A percentile compares a stretch with the other conserved stretches of the same genome.
Conservation (phyloP, 1,140 invertebrate genomes). For the Bombus waltoni region DNA sequence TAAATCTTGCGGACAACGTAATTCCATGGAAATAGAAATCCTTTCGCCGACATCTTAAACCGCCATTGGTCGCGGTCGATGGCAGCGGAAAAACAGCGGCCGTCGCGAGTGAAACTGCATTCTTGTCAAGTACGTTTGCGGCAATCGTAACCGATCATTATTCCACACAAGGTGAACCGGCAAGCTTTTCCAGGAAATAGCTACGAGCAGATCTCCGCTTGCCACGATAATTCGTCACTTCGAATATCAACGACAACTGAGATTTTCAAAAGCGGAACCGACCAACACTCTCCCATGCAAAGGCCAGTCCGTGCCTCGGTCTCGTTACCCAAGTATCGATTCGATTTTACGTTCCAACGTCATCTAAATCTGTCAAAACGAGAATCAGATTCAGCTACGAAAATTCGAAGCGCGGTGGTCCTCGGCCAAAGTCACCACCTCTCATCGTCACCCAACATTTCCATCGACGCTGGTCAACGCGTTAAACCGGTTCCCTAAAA, state of each 20-base stretch:
- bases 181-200: constrained; percentile 57
- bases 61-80: constrained; percentile 66
- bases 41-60: constrained; percentile 59
- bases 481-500: too few relatives aligned
- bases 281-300: too few relatives aligned
- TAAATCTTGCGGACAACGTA: constrained; percentile 19
- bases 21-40: constrained; percentile 65
- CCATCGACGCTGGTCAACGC: too few relatives aligned
- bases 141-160: constrained; percentile 57
- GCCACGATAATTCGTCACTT: not conserved
- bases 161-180: constrained; percentile 56
- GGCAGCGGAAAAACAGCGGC: constrained; percentile 68
- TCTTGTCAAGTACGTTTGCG: constrained; percentile 75
- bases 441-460: too few relatives aligned
- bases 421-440: too few relatives aligned
- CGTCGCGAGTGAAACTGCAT: constrained; percentile 72
- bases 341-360: too few relatives aligned
- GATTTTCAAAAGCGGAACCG: too few relatives aligned
- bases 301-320: too few relatives aligned
- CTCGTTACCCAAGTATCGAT: too few relatives aligned
- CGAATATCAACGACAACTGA: not conserved
- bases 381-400: too few relatives aligned
- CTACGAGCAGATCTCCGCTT: not conserved
- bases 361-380: too few relatives aligned
- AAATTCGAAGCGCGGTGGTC: too few relatives aligned